phyloP scores from a whole-genome alignment of 2,888 invertebrate species.

The Eupithecia centaureata region DNA sequence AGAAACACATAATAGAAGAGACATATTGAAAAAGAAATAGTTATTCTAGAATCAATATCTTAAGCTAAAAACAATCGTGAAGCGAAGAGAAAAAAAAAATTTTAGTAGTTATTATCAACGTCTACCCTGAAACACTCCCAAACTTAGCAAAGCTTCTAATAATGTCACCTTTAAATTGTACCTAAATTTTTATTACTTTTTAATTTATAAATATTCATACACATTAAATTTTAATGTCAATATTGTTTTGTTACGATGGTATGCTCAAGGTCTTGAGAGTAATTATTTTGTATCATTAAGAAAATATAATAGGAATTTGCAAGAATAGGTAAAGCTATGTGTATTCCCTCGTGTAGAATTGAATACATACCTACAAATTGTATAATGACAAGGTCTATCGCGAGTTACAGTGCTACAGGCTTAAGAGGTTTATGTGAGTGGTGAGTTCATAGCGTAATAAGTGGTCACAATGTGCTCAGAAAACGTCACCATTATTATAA shows the following conservation, averaged over 20 bases:
- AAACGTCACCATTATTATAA: not conserved
- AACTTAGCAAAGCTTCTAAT: not conserved
- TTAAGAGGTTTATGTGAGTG: not conserved
- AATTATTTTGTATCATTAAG: conserved; percentile 25
- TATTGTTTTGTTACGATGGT: conserved; percentile 27
- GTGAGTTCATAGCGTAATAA: not conserved
- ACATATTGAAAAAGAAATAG: no score
- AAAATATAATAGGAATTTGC: conserved; percentile 19
- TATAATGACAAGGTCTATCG: conserved; percentile 31
- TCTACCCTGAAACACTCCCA: no score
- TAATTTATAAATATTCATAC: not conserved
- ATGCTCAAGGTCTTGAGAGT: conserved; percentile 33
- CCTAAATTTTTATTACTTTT: not conserved
- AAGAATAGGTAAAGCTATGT: conserved; percentile 16
- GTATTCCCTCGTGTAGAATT: conserved; percentile 16
- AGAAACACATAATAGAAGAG: no score
- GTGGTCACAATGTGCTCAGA: not conserved
- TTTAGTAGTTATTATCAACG: no score
- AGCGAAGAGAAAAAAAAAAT: no score
- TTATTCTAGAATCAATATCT: no score
- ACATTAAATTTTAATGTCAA: conserved; percentile 29
- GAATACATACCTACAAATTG: not conserved
- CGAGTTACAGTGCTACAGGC: conserved; percentile 18
- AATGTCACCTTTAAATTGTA: not conserved
- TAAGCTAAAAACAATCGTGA: no score